phyloP scores from a whole-genome alignment of 2,888 invertebrate genomes.

The Pardosa pseudoannulata region DNA sequence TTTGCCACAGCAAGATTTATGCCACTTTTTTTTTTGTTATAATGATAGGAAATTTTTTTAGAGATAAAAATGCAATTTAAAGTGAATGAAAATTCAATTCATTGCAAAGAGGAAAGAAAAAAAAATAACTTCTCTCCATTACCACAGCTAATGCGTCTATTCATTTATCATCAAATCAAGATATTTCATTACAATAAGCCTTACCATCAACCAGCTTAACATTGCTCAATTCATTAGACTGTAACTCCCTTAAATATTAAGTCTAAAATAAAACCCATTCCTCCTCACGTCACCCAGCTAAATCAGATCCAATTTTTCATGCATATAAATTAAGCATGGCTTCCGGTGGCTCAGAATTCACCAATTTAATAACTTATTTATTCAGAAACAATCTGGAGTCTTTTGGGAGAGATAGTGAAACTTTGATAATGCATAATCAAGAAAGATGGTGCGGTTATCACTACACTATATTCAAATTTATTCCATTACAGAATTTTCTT shows the following conservation, averaged over 20 bases:
- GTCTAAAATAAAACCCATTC: conserved; percentile 34
- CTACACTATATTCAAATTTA: conserved; percentile 63
- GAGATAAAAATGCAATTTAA: background rate
- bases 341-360: background rate
- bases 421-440: conserved; percentile 66
- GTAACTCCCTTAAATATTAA: background rate
- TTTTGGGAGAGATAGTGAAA: conserved; percentile 31
- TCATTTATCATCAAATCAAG: conserved; percentile 58
- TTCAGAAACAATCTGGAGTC: conserved; percentile 52
- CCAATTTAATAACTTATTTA: conserved; percentile 65
- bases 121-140: background rate
- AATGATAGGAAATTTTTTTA: background rate
- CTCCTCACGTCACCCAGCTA: conserved; percentile 29
- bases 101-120: background rate
- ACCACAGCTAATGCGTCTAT: background rate
- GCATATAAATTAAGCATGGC: conserved; percentile 53
- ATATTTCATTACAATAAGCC: conserved; percentile 52
- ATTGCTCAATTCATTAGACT: background rate
- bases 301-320: conserved; percentile 60
- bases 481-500: conserved; percentile 62
- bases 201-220: background rate
- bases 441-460: conserved; percentile 51
- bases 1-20: background rate
- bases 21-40: background rate
- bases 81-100: conserved; percentile 13